Percentiles rank a stretch among this genome's conserved stretches.
phyloP scores from a whole-genome alignment of 2,888 invertebrate species.

The Oeneis ivallda region DNA sequence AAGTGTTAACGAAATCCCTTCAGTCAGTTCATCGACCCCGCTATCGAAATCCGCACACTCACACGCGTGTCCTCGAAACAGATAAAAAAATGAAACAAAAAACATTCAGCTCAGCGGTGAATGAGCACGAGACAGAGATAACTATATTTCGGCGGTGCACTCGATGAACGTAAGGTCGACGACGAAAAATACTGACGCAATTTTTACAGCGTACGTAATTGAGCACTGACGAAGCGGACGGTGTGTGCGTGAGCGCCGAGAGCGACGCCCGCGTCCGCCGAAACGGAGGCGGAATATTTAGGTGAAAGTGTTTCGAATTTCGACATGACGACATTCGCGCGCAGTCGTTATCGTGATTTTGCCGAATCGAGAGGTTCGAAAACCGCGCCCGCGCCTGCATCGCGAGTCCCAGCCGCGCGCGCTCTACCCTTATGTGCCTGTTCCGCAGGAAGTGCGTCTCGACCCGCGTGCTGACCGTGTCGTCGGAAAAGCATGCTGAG shows the following conservation, averaged over 20 bases:
- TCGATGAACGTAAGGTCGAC: conserved; percentile 73
- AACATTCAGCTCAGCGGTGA: conserved; percentile 65
- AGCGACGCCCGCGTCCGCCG: conserved; percentile 81
- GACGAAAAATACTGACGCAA: conserved; percentile 81
- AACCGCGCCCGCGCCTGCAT: conserved; percentile 60
- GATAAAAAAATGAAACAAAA: conserved; percentile 78
- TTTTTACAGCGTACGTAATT: conserved; percentile 81
- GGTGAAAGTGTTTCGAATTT: conserved; percentile 83
- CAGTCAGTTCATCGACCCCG: conserved; percentile 75
- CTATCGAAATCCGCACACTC: conserved; percentile 81
- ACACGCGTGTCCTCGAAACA: conserved; percentile 68
- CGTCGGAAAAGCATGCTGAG: conserved; percentile 71
- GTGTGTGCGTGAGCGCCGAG: conserved; percentile 80
- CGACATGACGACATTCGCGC: conserved; percentile 82
- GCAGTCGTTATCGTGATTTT: conserved; percentile 82
- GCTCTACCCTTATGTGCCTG: conserved; percentile 55
- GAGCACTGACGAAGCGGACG: conserved; percentile 67
- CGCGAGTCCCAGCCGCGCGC: conserved; percentile 52
- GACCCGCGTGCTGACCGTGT: conserved; percentile 65
- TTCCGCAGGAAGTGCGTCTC: conserved; percentile 66
- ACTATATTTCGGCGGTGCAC: conserved; percentile 75
- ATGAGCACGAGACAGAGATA: conserved; percentile 77
- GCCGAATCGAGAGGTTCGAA: conserved; percentile 79
- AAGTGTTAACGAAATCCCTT: conserved; percentile 74
- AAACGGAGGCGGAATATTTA: conserved; percentile 82